These are phyloP conservation scores for Chaenodraco wilsoni DNA, from an alignment of 2,797 vertebrate species.

Conservation along the genomic window DNA sequence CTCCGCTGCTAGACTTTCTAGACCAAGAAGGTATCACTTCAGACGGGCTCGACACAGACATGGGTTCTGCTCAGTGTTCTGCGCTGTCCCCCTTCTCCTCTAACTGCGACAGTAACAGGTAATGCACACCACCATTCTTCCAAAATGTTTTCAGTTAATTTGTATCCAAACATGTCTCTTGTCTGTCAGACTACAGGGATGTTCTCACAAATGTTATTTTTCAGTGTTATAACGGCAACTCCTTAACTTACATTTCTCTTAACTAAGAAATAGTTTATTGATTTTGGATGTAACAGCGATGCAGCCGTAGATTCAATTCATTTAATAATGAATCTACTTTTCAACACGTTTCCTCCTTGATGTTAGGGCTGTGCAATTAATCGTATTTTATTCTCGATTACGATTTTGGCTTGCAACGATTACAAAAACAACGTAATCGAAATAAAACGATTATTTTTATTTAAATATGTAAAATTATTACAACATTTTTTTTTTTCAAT, in stretches of 20 bases:
- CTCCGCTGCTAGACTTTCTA: conserved; percentile 90
- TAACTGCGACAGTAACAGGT: conserved; percentile 85
- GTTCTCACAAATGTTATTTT: not conserved
- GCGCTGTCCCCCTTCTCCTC: conserved; percentile 86
- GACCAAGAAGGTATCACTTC: conserved; percentile 91
- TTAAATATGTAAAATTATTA: too few species aligned
- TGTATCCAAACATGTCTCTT: not conserved
- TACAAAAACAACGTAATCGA: too few species aligned
- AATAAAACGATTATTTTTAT: too few species aligned
- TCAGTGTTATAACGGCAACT: not conserved
- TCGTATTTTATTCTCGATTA: too few species aligned
- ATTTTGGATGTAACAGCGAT: too few species aligned
- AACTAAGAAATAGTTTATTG: too few species aligned
- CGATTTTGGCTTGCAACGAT: too few species aligned
- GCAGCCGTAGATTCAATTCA: too few species aligned
- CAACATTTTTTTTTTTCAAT: too few species aligned
- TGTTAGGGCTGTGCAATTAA: not conserved
- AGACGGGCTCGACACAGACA: conserved; percentile 89
- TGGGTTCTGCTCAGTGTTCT: conserved; percentile 81
- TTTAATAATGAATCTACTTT: not conserved
- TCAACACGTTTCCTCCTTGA: not conserved
- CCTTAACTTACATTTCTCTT: not conserved
- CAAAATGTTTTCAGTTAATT: not conserved
- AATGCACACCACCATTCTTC: conserved; percentile 9
- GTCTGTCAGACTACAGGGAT: not conserved